Conservation (phyloP, 2,888 invertebrate species). For the Hydrotaea diabolus region DNA sequence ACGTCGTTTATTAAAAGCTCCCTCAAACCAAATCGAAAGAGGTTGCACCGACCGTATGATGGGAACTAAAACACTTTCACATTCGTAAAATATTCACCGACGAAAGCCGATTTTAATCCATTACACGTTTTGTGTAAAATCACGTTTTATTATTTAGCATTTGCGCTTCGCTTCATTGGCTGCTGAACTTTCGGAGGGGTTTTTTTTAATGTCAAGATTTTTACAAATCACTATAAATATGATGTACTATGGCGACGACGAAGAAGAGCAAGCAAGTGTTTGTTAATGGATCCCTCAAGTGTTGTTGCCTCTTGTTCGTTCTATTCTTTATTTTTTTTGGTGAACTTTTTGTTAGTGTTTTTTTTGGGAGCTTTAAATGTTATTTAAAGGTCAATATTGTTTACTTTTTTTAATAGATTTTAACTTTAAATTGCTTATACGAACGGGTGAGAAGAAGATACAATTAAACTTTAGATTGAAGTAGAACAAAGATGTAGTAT, state of each 20-base stretch:
- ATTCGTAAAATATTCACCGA: neutral
- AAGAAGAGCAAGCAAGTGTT: neutral
- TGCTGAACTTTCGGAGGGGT: neutral
- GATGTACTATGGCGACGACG: neutral
- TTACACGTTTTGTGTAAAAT: slow-evolving; percentile 15
- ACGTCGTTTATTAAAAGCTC: too few species aligned
- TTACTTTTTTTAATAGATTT: neutral
- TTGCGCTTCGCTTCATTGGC: neutral
- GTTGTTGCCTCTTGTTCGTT: neutral
- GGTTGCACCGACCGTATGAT: too few species aligned
- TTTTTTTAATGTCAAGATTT: slow-evolving; percentile 17
- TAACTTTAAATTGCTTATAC: neutral
- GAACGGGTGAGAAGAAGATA: too few species aligned
- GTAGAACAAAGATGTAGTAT: too few species aligned
- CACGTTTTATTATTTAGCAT: neutral
- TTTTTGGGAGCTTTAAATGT: slow-evolving; percentile 18
- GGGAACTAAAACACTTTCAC: too few species aligned
- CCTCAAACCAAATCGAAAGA: too few species aligned
- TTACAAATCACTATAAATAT: neutral
- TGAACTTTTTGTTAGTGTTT: neutral
- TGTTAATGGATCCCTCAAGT: neutral
- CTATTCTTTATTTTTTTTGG: neutral
- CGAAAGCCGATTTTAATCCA: neutral
- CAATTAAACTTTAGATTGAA: too few species aligned
- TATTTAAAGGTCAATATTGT: slow-evolving; percentile 35